These are phyloP conservation scores for Nephrotoma guestfalica DNA, from an alignment of 2,888 invertebrate genomes.

Conservation along the genomic window DNA sequence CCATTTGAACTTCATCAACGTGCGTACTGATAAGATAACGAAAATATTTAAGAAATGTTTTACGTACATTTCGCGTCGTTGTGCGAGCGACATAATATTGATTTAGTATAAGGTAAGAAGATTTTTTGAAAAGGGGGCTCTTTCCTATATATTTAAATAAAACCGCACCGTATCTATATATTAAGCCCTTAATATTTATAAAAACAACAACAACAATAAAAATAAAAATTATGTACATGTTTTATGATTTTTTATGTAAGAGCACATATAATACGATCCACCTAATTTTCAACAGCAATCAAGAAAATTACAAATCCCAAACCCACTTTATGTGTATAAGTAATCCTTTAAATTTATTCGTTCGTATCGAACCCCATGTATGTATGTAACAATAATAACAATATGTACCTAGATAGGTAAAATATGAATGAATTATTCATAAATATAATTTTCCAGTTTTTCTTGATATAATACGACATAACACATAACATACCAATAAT, in stretches of 20 bases:
- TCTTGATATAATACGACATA: background rate
- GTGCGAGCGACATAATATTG: background rate
- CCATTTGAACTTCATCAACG: background rate
- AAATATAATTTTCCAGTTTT: background rate
- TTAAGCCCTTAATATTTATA: background rate
- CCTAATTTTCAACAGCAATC: background rate
- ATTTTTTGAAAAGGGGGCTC: background rate
- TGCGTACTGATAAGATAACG: background rate
- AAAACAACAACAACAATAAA: background rate
- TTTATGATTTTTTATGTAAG: background rate
- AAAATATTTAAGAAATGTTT: background rate
- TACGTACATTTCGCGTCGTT: background rate
- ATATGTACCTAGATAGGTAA: background rate
- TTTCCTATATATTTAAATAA: background rate
- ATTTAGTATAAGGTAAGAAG: background rate
- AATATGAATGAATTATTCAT: background rate
- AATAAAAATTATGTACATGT: no score
- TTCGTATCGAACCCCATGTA: background rate
- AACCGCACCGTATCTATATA: background rate
- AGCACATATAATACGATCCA: background rate
- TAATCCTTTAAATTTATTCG: background rate
- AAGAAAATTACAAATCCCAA: background rate
- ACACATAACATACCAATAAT: background rate
- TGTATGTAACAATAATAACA: background rate
- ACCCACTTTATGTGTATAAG: background rate